These are phyloP conservation scores for Zoanthus gigantus DNA, from an alignment of 92 coral and sea anemone species.

Conservation along the genomic window DNA sequence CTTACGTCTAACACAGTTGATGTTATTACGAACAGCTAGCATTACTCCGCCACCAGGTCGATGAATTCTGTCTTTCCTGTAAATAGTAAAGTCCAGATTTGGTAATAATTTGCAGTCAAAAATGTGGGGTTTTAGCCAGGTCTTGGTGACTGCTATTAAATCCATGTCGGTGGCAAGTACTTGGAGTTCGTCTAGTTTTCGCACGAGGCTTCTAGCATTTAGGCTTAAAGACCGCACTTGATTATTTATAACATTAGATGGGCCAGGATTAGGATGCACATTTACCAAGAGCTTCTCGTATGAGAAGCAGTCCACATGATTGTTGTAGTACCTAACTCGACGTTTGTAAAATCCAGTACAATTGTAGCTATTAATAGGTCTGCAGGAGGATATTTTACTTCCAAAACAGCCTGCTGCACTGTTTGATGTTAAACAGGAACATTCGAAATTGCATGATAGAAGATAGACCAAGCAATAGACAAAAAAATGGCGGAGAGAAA, in stretches of 20 bases:
- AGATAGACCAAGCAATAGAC: too few species aligned
- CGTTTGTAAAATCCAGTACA: background rate
- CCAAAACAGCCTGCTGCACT: too few species aligned
- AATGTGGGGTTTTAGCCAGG: conserved; percentile 45
- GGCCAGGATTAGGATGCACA: conserved; percentile 36
- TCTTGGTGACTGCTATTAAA: conserved; percentile 40
- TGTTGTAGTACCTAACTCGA: conserved; percentile 38
- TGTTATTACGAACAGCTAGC: conserved; percentile 14
- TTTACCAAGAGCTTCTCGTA: conserved; percentile 25
- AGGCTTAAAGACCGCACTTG: conserved; percentile 27
- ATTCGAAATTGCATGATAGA: too few species aligned
- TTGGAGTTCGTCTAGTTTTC: conserved; percentile 44
- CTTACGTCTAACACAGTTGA: conserved; percentile 15
- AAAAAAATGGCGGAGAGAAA: too few species aligned
- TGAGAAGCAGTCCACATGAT: conserved; percentile 47
- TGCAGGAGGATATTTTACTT: too few species aligned
- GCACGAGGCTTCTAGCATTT: conserved; percentile 46
- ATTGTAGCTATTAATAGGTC: background rate
- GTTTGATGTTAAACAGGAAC: too few species aligned
- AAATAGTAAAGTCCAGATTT: conserved; percentile 33
- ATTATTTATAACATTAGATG: conserved; percentile 13
- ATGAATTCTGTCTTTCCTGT: conserved; percentile 18
- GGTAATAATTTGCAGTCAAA: conserved; percentile 39
- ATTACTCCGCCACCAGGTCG: conserved; percentile 32
- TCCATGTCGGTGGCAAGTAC: conserved; percentile 25